phyloP scores from a whole-genome alignment of 1,140 invertebrate genomes.

The Melipona quadrifasciata region DNA sequence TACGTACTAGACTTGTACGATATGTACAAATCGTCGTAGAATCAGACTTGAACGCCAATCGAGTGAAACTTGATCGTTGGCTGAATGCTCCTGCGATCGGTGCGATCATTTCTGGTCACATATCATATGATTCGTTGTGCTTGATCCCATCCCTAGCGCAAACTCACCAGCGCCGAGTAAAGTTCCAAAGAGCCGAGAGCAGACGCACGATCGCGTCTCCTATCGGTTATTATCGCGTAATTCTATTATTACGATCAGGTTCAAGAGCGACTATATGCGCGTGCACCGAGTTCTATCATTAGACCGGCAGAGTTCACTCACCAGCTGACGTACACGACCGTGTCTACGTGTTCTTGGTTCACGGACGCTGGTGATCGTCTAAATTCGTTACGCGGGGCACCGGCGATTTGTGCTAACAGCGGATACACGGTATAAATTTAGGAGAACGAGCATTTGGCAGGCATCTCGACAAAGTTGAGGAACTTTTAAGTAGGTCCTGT shows the following conservation, averaged over 20 bases:
- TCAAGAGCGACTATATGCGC: constrained; percentile 52
- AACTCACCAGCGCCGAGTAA: neutral
- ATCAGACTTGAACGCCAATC: too few species aligned
- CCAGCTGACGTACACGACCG: constrained; percentile 35
- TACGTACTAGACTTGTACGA: too few species aligned
- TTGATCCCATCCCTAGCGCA: too few species aligned
- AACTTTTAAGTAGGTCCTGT: too few species aligned
- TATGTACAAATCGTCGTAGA: too few species aligned
- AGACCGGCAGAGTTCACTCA: constrained; percentile 60
- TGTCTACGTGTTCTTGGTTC: neutral
- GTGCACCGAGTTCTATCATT: constrained; percentile 61
- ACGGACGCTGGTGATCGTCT: neutral
- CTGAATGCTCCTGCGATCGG: too few species aligned
- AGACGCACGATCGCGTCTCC: constrained; percentile 22
- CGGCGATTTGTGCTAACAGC: too few species aligned
- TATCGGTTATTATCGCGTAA: constrained; percentile 52
- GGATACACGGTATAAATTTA: neutral
- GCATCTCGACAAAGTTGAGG: too few species aligned
- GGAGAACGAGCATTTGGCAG: neutral
- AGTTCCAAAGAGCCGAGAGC: neutral
- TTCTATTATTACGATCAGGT: constrained; percentile 68
- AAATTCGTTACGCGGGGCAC: neutral
- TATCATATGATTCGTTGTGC: too few species aligned
- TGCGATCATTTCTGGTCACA: too few species aligned
- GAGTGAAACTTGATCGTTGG: too few species aligned